Evolutionary conservation across 2,797 vertebrate species (phyloP).

Genomic region (Argentina silus): DNA sequence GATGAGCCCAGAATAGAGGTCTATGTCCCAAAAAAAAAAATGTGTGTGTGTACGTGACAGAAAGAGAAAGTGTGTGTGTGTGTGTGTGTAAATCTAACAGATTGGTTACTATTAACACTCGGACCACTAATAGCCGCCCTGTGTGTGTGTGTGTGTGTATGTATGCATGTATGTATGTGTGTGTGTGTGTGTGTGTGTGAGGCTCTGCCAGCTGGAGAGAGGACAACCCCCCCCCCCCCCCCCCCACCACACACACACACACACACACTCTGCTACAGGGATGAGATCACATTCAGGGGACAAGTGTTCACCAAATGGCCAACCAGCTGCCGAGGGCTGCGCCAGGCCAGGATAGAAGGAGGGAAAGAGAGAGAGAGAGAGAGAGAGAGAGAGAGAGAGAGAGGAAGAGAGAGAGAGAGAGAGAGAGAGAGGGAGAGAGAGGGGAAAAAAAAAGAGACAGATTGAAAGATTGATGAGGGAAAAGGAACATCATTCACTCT

Average conservation of each 20-base stretch:
- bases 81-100: slow-evolving; percentile 1
- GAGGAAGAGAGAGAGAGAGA: too few species aligned
- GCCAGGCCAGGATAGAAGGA: slow-evolving; percentile 12
- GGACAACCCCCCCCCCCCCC: slow-evolving; percentile 21
- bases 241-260: too few species aligned
- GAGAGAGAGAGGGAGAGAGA: too few species aligned
- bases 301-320: slow-evolving; percentile 63
- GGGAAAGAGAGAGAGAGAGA: slow-evolving; percentile 7
- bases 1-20: too few species aligned
- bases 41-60: background rate
- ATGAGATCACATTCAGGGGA: slow-evolving; percentile 48
- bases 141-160: slow-evolving; percentile 28
- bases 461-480: too few species aligned
- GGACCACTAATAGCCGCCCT: background rate
- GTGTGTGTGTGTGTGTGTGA: slow-evolving; percentile 22
- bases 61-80: slow-evolving; percentile 31
- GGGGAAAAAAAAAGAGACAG: too few species aligned
- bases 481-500: too few species aligned
- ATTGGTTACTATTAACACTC: slow-evolving; percentile 17
- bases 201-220: slow-evolving; percentile 48
- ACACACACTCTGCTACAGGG: slow-evolving; percentile 36
- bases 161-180: slow-evolving; percentile 8
- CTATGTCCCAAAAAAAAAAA: too few species aligned
- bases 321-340: slow-evolving; percentile 28
- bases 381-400: too few species aligned